Percentiles rank a stretch among this genome's conserved stretches.
Conservation (phyloP, 2,888 invertebrate genomes). For the Melanargia galathea region DNA sequence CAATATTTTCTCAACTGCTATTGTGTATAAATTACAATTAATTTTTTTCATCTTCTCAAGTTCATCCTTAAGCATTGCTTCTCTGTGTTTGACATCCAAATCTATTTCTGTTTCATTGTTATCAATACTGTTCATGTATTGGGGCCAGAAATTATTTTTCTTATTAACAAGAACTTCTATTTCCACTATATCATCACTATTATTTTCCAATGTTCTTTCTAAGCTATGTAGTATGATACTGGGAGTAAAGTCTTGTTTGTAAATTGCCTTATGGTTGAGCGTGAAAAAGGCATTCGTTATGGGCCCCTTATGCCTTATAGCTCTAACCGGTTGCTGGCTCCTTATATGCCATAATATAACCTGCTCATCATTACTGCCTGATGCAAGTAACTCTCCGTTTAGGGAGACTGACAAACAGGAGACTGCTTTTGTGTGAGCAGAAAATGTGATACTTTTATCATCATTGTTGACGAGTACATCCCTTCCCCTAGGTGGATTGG, state of each 20-base stretch:
- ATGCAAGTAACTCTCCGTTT: constrained; percentile 87
- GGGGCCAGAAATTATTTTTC: constrained; percentile 71
- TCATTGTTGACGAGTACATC: constrained; percentile 85
- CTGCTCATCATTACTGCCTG: constrained; percentile 88
- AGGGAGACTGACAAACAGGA: constrained; percentile 87
- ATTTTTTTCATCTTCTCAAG: constrained; percentile 78
- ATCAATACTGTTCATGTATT: constrained; percentile 44
- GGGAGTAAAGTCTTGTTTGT: constrained; percentile 81
- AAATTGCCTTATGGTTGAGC: constrained; percentile 82
- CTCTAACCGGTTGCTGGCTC: constrained; percentile 88
- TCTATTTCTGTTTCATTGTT: constrained; percentile 51
- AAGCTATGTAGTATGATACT: constrained; percentile 83
- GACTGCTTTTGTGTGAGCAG: constrained; percentile 86
- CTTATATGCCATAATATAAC: constrained; percentile 91
- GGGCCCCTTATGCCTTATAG: constrained; percentile 87
- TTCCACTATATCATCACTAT: constrained; percentile 70
- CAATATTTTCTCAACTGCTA: constrained; percentile 74
- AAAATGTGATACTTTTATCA: constrained; percentile 77
- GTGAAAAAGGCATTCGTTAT: constrained; percentile 88
- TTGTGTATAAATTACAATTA: constrained; percentile 83
- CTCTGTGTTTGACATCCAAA: constrained; percentile 55
- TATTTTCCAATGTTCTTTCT: constrained; percentile 83
- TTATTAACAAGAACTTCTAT: constrained; percentile 67
- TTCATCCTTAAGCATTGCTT: constrained; percentile 69
- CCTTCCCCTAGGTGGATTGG: constrained; percentile 85